Base-by-base conservation (phyloP, 2,113 vertebrate genomes). In the Hipposideros armiger region DNA sequence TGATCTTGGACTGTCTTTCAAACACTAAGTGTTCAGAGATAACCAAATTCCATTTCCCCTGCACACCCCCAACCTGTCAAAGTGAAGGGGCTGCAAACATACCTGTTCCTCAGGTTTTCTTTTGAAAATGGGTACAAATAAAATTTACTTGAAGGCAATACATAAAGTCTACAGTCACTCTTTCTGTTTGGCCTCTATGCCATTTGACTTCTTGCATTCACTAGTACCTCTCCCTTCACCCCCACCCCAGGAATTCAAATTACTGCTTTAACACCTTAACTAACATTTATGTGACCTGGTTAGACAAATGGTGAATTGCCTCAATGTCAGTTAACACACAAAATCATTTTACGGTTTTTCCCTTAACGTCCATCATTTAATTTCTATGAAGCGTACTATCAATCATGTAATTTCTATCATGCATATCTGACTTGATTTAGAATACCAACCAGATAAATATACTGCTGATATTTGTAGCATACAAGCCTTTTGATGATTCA, bases 1-100 rank as follows among this genome's bases (percentile, higher is more conserved):
- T 40, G 56, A 97, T 96, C 92, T 97, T 64, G 45, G 80, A 95
- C 85, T 94, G 83, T 77, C 87, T 96, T 95, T 95, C 76, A 95
- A 94, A 95, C 56, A 73, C 47, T 42, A 83, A 77, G 52, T n/a
- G 17, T 67, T 85, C 72, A 28, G 62, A 86, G 86, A 89, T 95
- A 90, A 78, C 58, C 88, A 78, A 95, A 97, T 92, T 92, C 76
- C 87, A 87, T 58, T 50, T 32, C 15, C 36, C 85, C 54, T 17
- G 17, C 19, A 2, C 4, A n/a, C 69, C 64, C 16, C 47, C 36
- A 69, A 69, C 13, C 60, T 87, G 84, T 95, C 95, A 94, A 84
- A 80, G 80, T n/a, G 66, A 92, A 92, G 81, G 28, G 42, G 32
- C 4, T 77, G 9, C 20, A 96, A 85, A 83, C 69, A 82, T 50